Conservation (phyloP, 2,797 vertebrate genomes). For the Morus bassanus region DNA sequence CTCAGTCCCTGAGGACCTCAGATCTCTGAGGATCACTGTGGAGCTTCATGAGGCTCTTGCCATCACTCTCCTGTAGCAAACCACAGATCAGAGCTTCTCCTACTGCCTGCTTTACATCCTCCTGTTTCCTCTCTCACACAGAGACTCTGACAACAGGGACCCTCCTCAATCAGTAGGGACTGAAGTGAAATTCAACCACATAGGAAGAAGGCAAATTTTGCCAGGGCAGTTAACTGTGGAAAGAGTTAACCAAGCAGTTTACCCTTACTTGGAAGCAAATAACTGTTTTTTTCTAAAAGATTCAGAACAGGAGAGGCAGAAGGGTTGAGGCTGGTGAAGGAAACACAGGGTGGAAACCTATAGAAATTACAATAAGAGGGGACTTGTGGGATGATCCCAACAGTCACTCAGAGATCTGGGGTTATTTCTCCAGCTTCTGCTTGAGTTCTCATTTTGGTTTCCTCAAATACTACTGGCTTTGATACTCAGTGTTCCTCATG, state of each 20-base stretch:
- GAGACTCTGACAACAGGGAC: background rate
- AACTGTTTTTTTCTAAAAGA: background rate
- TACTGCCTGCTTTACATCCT: background rate
- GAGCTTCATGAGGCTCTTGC: background rate
- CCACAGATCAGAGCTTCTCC: background rate
- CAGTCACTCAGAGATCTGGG: background rate
- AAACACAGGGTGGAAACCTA: background rate
- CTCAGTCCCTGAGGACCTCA: too few relatives aligned
- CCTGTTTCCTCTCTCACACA: background rate
- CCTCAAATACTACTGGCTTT: background rate
- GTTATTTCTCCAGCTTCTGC: background rate
- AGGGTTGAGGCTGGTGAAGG: background rate
- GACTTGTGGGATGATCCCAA: background rate
- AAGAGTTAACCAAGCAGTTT: background rate
- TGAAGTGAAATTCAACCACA: background rate
- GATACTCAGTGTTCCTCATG: background rate
- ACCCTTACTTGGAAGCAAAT: background rate
- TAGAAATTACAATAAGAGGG: background rate
- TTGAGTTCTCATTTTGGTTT: background rate
- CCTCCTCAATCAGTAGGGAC: background rate
- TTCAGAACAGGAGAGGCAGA: background rate
- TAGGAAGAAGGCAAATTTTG: background rate
- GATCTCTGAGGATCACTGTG: background rate
- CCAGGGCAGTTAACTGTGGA: background rate
- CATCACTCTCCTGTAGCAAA: background rate